Percentiles rank a stretch among this genome's conserved stretches.
phyloP scores from a whole-genome alignment of 2,113 vertebrate species.

The Polyodon spathula region DNA sequence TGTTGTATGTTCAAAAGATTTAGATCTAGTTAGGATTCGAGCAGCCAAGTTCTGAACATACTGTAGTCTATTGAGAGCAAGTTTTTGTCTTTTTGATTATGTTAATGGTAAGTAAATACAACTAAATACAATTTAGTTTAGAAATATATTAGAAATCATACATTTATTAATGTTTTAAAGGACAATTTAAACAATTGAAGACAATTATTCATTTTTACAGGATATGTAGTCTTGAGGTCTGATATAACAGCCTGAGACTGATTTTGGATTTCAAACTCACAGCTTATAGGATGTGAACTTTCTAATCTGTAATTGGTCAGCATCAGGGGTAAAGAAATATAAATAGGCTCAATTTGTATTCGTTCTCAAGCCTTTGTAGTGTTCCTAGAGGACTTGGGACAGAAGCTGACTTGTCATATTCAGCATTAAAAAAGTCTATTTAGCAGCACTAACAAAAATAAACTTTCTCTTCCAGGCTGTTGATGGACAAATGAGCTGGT shows the following conservation, averaged over 20 bases:
- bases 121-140: too few species aligned
- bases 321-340: slow-evolving; percentile 52
- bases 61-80: too few species aligned
- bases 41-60: too few species aligned
- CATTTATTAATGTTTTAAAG: too few species aligned
- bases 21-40: too few species aligned
- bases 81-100: too few species aligned
- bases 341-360: slow-evolving; percentile 37
- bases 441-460: slow-evolving; percentile 45
- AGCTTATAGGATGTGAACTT: slow-evolving; percentile 40
- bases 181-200: too few species aligned
- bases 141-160: too few species aligned
- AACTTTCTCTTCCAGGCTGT: slow-evolving; percentile 37
- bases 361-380: slow-evolving; percentile 1
- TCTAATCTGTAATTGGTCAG: slow-evolving; percentile 39
- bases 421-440: slow-evolving; percentile 31
- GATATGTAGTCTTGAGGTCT: background rate
- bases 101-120: too few species aligned
- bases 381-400: slow-evolving; percentile 32
- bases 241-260: slow-evolving; percentile 1
- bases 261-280: slow-evolving; percentile 7
- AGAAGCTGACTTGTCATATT: slow-evolving; percentile 36
- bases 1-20: too few species aligned
- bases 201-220: too few species aligned
- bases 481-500: slow-evolving; percentile 36